Base-by-base conservation (phyloP, 2,797 vertebrate genomes). In the Notolabrus celidotus region DNA sequence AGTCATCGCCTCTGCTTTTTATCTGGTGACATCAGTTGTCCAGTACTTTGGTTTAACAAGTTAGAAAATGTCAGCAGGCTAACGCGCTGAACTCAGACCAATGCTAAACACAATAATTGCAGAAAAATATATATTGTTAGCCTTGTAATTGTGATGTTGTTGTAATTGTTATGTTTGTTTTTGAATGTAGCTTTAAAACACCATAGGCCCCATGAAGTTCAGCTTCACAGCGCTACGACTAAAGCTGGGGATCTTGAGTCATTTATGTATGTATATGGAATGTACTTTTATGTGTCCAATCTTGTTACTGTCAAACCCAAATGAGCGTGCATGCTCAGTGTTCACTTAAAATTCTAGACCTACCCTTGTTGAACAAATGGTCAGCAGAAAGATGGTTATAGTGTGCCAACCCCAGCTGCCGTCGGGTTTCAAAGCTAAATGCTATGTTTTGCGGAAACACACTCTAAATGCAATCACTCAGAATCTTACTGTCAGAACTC, bases 391-490 rank as follows among this genome's bases (percentile, higher is more conserved):
- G 69, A 87, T 36, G 70, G 57, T 57, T 71, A 49, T 23, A 49
- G 58, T 67, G 50, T 46, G 66, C 43, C 72, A 87, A 72, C 66
- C 50, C 17, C 27, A 34, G 62, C 70, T 67, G 77, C 79, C 74
- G 83, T 88, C 88, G 62, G 16, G 58, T 88, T 89, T 91, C 84
- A 91, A 91, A 90, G 69, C 83, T 59, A 64, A 86, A 77, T 61
- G 43, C 66, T 59, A 69, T 72, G 76, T 84, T 79, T 79, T 74
- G 73, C 73, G 70, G 41, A 72, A 83, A 85, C 51, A 43, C 78
- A n/a, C 66, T 88, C 80, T 75, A 78, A 83, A 77, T 87, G 88
- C 86, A 84, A 83, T 88, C 92, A 83, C 76, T 88, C 83, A 80
- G 67, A 86, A 83, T 90, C 79, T 66, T 65, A 41, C 72, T 86